Base-by-base conservation (phyloP, 1,140 invertebrate species). In the Ceratina australensis region DNA sequence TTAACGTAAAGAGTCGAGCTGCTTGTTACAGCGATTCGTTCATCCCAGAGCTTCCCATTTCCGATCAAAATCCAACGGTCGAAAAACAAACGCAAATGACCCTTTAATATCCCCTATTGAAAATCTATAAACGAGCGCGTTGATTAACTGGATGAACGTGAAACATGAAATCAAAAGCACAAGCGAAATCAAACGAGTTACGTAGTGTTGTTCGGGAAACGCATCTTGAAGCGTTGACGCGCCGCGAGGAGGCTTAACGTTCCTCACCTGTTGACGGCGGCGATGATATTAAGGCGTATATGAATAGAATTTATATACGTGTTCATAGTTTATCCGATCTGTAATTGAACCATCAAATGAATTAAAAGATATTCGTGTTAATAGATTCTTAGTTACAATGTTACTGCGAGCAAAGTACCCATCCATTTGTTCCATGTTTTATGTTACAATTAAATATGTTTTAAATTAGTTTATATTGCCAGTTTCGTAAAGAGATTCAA, bases 331-430 rank as follows among this genome's bases (percentile, higher is more conserved):
- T 71, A 81, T 83, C 57, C 42, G 60, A 71, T 83, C 64, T 64
- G 60, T 63, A 42, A 75, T 75, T 79, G 71, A 72, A 72, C 3
- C 67, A 79, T 56, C 54, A 52, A 66, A 68, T 77, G 57, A 83
- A 52, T 63, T 72, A 80, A 79, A 65, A 81, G 74, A 49, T 84
- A 80, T 84, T 60, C 81, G 69, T 73, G 73, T 80, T 80, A 65
- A 76, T 49, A 59, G 56, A 65, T 66, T 75, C 69, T 66, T 82
- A 80, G 75, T 76, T 73, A 63, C 59, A 12, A 64, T 71, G 68
- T 72, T 75, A 76, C 56, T 77, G 60, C 33, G 68, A 80, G 60
- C 20, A 42, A 65, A 71, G 57, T 72, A 66, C 72, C 64, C 50
- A 24, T 83, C 72, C 28, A 18, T 63, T 26, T 10, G n/a, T 42